Base-by-base conservation (phyloP, 2,797 vertebrate genomes). In the Enteromius mattozi region DNA sequence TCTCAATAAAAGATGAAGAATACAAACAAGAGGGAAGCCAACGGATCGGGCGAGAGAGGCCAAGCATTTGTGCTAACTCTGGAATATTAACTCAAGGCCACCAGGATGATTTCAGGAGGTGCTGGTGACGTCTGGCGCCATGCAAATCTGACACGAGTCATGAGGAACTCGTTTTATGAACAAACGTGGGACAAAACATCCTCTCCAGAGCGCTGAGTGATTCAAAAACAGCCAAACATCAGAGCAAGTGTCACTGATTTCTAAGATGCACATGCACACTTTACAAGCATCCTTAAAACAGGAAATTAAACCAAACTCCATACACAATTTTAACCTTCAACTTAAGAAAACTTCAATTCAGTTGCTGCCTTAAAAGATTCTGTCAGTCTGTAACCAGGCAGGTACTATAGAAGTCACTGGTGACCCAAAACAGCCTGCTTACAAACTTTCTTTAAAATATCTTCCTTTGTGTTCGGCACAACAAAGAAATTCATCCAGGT, bases 31-130 rank as follows among this genome's bases (percentile, higher is more conserved):
- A 85, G 76, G 71, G 70, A 84, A 86, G 47, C 54, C 74, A 47
- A 63, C 24, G 35, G 75, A 79, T 82, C 24, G 12, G 80, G 77
- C 24, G 47, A 81, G 81, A 59, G 72, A 84, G 86, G 83, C 81
- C 84, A 87, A 86, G 81, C 83, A 35, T 51, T 80, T 69, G 78
- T 74, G 83, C 86, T 86, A 87, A 83, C 74, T 61, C 83, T 42
- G 40, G 72, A 81, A 56, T 59, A 82, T 78, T 79, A 85, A 70
- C 72, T 54, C 63, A 87, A 87, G 82, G 86, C 86, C 79, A 66
- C 63, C 65, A 33, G 69, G n/a, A 63, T 12, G 81, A 84, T 76
- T 47, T 63, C 27, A 37, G 21, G 59, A 74, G 54, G 56, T 10
- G 54, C 13, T 47, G 56, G 24, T 82, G 51, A 63, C 17, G 12